Base-by-base conservation (phyloP, 1,140 invertebrate genomes). In the Calephelis virginiensis region DNA sequence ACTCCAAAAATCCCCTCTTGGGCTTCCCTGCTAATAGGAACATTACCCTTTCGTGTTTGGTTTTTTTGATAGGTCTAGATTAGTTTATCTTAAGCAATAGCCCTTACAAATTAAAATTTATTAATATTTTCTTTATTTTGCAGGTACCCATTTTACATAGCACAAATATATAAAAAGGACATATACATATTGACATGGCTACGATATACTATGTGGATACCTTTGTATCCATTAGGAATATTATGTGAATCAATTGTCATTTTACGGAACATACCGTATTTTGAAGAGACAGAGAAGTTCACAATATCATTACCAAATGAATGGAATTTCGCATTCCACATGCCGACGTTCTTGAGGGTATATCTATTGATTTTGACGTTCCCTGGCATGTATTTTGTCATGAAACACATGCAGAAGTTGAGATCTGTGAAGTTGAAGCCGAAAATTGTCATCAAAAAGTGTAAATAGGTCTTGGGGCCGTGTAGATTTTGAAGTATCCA, bases 81-180 rank as follows among this genome's bases (percentile, higher is more conserved):
- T 28, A 28, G 28, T 28, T 28, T 28, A 4, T 28, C 28, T 28
- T 17, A 17, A 17, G 17, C 17, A 17, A 17, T 1, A 17, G 17
- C 17, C 17, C 17, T 17, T 3, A 17, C 17, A 17, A 17, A 17
- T 17, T 3, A 17, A 17, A 17, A 3, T 40, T 63, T 56, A 28
- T 60, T 59, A 6, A 49, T 56, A 62, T 47, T 46, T 7, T 3
- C 14, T 71, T 61, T 60, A 64, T 47, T 56, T 92, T 92, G 53
- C 85, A 95, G 96, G 74, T 99, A 99, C 92, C 97, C 97, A 12
- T 99, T 96, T 86, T 99, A 99, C 84, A 95, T 98, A 81, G 92
- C 95, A 0, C 94, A 96, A 81, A 85, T 97, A 6, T 93, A 97
- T 67, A 95, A 96, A 45, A 93, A 93, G 40, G 93, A 97, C 70